These are phyloP conservation scores for Nomada goodeniana DNA, from an alignment of 2,888 invertebrate species.

Conservation along the genomic window DNA sequence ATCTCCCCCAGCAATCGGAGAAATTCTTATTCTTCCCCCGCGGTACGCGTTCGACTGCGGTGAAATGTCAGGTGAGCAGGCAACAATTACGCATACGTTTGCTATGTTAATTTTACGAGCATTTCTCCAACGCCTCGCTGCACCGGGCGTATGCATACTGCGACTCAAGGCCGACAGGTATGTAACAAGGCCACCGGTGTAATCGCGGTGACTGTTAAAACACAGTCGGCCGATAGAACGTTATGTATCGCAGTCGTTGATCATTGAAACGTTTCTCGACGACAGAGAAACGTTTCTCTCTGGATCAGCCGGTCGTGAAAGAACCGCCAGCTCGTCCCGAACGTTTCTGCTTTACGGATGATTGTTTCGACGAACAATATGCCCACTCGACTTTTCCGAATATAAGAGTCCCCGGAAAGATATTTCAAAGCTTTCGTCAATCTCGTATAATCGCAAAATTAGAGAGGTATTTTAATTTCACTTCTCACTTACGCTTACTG, in stretches of 20 bases:
- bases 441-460: no score
- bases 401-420: no score
- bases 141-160: constrained; percentile 28
- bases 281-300: constrained; percentile 8
- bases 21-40: not conserved
- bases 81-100: constrained; percentile 31
- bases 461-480: no score
- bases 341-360: not conserved
- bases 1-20: not conserved
- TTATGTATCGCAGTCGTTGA: constrained; percentile 13
- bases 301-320: not conserved
- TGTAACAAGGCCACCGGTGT: constrained; percentile 59
- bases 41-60: not conserved
- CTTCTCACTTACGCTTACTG: no score
- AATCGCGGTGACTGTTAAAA: constrained; percentile 40
- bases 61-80: not conserved
- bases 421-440: no score
- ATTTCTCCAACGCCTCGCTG: constrained; percentile 37
- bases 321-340: not conserved
- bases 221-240: constrained; percentile 29
- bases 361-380: constrained; percentile 17
- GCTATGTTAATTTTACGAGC: constrained; percentile 41
- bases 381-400: not conserved
- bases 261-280: constrained; percentile 8
- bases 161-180: constrained; percentile 63